Base-by-base conservation (phyloP, 2,113 vertebrate genomes). In the Hoplias malabaricus region DNA sequence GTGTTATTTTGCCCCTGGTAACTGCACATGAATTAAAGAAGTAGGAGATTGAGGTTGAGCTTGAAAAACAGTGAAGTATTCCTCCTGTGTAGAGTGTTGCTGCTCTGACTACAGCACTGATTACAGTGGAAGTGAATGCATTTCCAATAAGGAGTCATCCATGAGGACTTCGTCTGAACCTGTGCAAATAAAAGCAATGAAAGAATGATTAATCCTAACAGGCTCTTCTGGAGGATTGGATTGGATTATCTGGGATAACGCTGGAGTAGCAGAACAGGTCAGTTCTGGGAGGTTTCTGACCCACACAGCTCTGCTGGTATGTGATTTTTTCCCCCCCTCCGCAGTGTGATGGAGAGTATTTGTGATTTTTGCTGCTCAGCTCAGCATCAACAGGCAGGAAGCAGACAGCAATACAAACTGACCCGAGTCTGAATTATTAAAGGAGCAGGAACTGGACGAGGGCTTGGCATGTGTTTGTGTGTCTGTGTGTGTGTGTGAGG, bases 361-460 rank as follows among this genome's bases (percentile, higher is more conserved):
- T 48, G 9, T 74, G 29, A 63, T 53, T 42, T 56, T 75, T 40
- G 25, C 40, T 53, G n/a, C 48, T 69, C 29, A 42, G 56, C 68
- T 78, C 42, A 72, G 48, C 57, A 66, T 65, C 53, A 73, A 8
- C 63, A 56, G 69, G 54, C 14, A 56, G 46, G 50, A 42, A 59
- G 65, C 59, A 59, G 40, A 34, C 4, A 53, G 46, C 42, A 42
- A 61, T 23, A 40, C 61, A 29, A 27, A 81, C 25, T 23, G n/a
- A 63, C 54, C 19, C 19, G 7, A 46, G 7, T 14, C 6, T 74
- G 42, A 80, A 74, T 74, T 74, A 80, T 80, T 75, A 75, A 70
- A 42, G 75, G n/a, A 12, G 2, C 54, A 71, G 73, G 61, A 66
- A 57, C 73, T 16, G 31, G 36, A 59, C 3, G 59, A 46, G 25